Conservation (phyloP, 2,888 invertebrate genomes). For the Caenorhabditis sp. region DNA sequence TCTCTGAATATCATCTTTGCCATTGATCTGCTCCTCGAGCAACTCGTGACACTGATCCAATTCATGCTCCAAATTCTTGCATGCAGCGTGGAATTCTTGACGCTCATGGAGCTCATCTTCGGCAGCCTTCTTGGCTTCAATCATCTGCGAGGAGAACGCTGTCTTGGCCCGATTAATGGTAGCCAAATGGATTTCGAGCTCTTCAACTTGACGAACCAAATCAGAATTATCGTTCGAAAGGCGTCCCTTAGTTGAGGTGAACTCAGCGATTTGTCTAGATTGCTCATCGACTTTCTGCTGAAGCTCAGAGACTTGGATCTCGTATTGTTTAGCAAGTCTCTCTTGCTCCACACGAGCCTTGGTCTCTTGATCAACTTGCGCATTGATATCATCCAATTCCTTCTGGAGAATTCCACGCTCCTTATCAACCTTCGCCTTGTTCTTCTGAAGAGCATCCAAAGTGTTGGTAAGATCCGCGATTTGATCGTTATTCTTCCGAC, state of each 20-base stretch:
- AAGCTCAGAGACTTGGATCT: conserved; percentile 84
- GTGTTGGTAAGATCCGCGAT: conserved; percentile 99
- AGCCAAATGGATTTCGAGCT: conserved; percentile 89
- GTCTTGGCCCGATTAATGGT: conserved; percentile 78
- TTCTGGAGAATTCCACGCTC: conserved; percentile 62
- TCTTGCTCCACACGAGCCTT: conserved; percentile 65
- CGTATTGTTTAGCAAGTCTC: conserved; percentile 65
- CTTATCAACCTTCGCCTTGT: conserved; percentile 79
- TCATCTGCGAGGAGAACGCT: conserved; percentile 73
- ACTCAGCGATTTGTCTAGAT: conserved; percentile 89
- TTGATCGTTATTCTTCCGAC: conserved; percentile 99
- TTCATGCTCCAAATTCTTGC: conserved; percentile 94
- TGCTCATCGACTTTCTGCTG: conserved; percentile 96
- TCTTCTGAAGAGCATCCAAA: conserved; percentile 98
- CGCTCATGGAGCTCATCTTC: conserved; percentile 80
- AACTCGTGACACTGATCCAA: conserved; percentile 98
- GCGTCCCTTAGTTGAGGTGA: conserved; percentile 85
- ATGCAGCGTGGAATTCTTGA: conserved; percentile 65
- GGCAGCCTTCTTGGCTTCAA: conserved; percentile 96
- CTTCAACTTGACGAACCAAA: conserved; percentile 90
- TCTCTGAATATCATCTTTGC: conserved; percentile 93
- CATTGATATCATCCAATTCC: conserved; percentile 65
- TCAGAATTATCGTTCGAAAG: conserved; percentile 96
- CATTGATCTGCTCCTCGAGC: conserved; percentile 98
- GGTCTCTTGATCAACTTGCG: conserved; percentile 65